These are phyloP conservation scores for Oopsacas minuta DNA, from an alignment of 37 sponge, comb jelly and placozoan genomes.

Conservation along the genomic window DNA sequence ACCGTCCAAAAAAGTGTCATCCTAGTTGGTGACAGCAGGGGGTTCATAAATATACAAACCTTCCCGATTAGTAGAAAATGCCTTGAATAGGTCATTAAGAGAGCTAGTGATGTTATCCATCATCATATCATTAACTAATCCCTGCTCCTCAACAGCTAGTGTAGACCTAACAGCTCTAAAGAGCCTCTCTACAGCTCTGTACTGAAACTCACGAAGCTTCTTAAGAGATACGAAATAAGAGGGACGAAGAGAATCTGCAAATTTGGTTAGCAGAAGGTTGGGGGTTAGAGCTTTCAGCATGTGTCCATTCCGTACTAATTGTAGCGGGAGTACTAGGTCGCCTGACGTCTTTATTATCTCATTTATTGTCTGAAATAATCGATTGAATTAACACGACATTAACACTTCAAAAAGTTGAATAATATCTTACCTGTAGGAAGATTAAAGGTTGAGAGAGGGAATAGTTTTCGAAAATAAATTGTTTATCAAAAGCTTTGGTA, in stretches of 20 bases:
- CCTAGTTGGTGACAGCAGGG: too few relatives aligned
- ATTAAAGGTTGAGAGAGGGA: neutral
- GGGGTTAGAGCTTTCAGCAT: neutral
- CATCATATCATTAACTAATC: neutral
- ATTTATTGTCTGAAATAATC: neutral
- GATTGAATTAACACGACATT: neutral
- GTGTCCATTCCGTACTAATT: neutral
- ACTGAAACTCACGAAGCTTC: slow-evolving; percentile 3
- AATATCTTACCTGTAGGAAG: neutral
- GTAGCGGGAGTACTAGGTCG: neutral
- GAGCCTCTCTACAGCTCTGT: neutral
- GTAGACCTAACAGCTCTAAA: neutral
- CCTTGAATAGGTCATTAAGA: neutral
- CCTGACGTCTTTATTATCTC: neutral
- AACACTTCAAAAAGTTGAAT: neutral
- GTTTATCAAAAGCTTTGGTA: neutral
- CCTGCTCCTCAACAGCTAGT: neutral
- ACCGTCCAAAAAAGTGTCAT: too few relatives aligned
- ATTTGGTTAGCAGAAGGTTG: neutral
- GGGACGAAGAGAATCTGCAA: neutral
- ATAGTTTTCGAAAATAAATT: slow-evolving; percentile 4
- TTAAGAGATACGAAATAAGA: neutral
- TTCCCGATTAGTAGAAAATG: neutral
- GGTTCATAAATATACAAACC: too few relatives aligned
- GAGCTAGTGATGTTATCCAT: neutral